phyloP scores from a whole-genome alignment of 2,797 vertebrate species.

The Novumbra hubbsi region DNA sequence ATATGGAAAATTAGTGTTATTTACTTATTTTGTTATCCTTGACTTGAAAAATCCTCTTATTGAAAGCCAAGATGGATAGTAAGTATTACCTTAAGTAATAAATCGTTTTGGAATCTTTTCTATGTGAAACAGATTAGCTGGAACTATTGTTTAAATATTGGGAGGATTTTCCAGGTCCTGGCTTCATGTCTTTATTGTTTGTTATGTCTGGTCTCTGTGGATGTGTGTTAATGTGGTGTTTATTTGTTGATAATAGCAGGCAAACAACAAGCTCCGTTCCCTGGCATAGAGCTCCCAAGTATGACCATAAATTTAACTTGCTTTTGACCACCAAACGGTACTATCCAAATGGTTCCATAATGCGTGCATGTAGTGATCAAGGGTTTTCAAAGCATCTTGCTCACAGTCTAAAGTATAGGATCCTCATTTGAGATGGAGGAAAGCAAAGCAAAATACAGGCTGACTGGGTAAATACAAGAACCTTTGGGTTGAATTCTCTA shows the following conservation, averaged over 20 bases:
- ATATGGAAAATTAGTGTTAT: slow-evolving; percentile 38
- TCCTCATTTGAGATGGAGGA: not conserved
- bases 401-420: slow-evolving; percentile 61
- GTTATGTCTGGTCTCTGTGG: slow-evolving; percentile 71
- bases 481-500: not conserved
- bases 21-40: slow-evolving; percentile 52
- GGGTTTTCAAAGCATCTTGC: slow-evolving; percentile 70
- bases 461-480: not conserved
- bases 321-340: slow-evolving; percentile 68
- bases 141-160: not conserved
- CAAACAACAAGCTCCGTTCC: slow-evolving; percentile 83
- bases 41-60: slow-evolving; percentile 65
- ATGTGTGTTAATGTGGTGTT: slow-evolving; percentile 79
- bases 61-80: slow-evolving; percentile 17
- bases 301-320: slow-evolving; percentile 73
- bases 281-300: slow-evolving; percentile 85
- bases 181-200: slow-evolving; percentile 60
- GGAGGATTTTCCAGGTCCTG: slow-evolving; percentile 70
- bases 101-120: not conserved
- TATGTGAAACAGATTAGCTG: not conserved
- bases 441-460: not conserved
- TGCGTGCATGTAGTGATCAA: slow-evolving; percentile 71
- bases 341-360: slow-evolving; percentile 69
- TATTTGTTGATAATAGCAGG: slow-evolving; percentile 83
- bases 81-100: not conserved